Evolutionary conservation across 2,797 vertebrate species (phyloP).

Genomic region (Malurus leucopterus): DNA sequence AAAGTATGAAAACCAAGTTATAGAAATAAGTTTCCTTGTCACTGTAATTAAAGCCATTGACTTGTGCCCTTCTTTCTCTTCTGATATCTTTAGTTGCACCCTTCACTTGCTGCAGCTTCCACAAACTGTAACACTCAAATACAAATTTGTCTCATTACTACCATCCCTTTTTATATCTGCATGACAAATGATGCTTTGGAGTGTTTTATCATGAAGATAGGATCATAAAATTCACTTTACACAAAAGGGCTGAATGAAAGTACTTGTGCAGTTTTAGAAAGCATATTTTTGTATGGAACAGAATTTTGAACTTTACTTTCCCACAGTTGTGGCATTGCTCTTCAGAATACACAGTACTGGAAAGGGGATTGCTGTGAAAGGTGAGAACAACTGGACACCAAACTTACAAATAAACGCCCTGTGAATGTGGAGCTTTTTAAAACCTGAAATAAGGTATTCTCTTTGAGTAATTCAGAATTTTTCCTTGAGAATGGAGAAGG

Average conservation of each 20-base stretch:
- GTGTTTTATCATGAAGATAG: neutral
- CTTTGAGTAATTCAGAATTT: neutral
- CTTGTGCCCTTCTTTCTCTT: neutral
- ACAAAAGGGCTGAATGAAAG: neutral
- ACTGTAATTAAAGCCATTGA: neutral
- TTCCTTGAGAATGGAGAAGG: neutral
- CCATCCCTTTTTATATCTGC: neutral
- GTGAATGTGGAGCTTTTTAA: neutral
- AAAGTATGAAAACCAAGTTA: neutral
- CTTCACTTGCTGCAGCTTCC: neutral
- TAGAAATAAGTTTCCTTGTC: neutral
- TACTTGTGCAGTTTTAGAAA: neutral
- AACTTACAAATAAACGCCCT: neutral
- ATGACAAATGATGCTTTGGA: neutral
- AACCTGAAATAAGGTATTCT: neutral
- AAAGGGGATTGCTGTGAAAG: neutral
- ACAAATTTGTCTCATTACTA: neutral
- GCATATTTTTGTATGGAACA: fast-evolving
- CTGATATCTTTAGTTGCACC: neutral
- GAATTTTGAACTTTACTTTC: neutral
- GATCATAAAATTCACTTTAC: neutral
- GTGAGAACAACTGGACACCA: neutral
- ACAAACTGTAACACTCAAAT: neutral
- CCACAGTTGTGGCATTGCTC: neutral
- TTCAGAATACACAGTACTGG: neutral